phyloP scores from a whole-genome alignment of 2,113 vertebrate species.

The Emydocephalus ijimae region DNA sequence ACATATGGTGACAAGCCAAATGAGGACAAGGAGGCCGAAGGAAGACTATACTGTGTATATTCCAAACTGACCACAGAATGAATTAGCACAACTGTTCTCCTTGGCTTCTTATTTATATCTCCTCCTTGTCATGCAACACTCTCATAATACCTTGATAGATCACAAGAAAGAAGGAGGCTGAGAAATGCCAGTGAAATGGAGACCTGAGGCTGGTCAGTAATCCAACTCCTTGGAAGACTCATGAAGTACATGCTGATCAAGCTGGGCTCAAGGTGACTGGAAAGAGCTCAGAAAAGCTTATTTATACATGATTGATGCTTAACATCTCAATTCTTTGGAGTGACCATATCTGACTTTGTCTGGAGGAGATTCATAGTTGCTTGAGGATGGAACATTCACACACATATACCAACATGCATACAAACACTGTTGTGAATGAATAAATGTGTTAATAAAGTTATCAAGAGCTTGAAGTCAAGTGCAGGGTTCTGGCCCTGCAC shows the following conservation, averaged over 20 bases:
- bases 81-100: background rate
- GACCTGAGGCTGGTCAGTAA: slow-evolving; percentile 29
- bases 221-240: slow-evolving; percentile 41
- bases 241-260: slow-evolving; percentile 29
- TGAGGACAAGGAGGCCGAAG: background rate
- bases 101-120: background rate
- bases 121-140: slow-evolving; percentile 4
- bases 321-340: background rate
- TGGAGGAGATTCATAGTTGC: slow-evolving; percentile 15
- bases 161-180: background rate
- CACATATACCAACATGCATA: background rate
- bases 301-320: slow-evolving; percentile 56
- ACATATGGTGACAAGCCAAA: background rate
- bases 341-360: background rate
- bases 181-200: background rate
- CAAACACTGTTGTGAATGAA: too few species aligned
- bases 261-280: slow-evolving; percentile 44
- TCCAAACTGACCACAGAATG: background rate
- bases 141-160: background rate
- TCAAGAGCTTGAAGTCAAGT: too few species aligned
- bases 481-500: too few species aligned
- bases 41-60: background rate
- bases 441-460: too few species aligned
- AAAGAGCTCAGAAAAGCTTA: slow-evolving; percentile 32
- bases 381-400: background rate